phyloP scores from a whole-genome alignment of 2,888 invertebrate genomes.

The Andrena marginata region DNA sequence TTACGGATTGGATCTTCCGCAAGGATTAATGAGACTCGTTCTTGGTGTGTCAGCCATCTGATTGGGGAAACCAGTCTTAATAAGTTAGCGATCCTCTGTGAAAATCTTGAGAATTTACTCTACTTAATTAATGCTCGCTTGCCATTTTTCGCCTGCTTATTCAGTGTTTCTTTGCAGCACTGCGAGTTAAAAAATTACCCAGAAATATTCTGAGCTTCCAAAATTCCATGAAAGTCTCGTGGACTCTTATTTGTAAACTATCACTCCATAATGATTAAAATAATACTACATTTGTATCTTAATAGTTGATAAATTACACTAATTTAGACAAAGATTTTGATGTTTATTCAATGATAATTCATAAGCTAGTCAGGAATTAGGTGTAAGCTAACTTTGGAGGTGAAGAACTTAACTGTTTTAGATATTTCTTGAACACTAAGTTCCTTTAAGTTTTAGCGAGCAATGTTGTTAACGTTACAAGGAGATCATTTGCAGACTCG shows the following conservation, averaged over 20 bases:
- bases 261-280: background rate
- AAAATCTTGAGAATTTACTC: constrained; percentile 1
- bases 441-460: background rate
- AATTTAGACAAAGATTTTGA: background rate
- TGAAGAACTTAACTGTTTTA: background rate
- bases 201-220: background rate
- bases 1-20: constrained; percentile 71
- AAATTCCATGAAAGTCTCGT: background rate
- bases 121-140: background rate
- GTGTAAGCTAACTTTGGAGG: background rate
- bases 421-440: background rate
- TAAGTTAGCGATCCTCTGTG: constrained; percentile 46
- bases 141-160: background rate
- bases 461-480: background rate
- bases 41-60: constrained; percentile 49
- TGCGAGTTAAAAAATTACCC: no score
- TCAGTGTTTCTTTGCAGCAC: background rate
- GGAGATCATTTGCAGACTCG: background rate
- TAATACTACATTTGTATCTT: no score
- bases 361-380: background rate
- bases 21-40: constrained; percentile 70
- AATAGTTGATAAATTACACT: background rate
- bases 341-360: background rate
- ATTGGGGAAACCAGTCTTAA: constrained; percentile 56
- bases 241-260: background rate